Evolutionary conservation across 2,888 invertebrate species (phyloP).

Genomic region (Sarcophaga caerulescens): DNA sequence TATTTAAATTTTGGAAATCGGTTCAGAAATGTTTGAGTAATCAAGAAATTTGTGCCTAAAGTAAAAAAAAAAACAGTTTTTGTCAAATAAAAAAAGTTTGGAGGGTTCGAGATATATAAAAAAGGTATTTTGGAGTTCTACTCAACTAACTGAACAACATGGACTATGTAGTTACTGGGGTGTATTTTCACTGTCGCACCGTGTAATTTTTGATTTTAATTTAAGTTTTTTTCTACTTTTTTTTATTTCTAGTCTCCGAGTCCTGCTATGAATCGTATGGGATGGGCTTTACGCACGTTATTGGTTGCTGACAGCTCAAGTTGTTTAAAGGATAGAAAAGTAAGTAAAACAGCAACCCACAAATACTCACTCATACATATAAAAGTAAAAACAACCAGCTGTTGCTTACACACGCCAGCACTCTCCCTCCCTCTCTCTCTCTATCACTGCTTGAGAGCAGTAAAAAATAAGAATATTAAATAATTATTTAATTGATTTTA

Average conservation of each 20-base stretch:
- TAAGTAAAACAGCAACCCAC: conserved; percentile 68
- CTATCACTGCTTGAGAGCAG: background rate
- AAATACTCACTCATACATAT: background rate
- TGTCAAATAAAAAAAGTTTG: too few species aligned
- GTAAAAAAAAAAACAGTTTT: too few species aligned
- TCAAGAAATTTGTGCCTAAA: too few species aligned
- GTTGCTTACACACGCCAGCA: conserved; percentile 9
- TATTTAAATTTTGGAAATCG: too few species aligned
- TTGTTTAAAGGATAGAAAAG: conserved; percentile 86
- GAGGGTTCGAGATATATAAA: too few species aligned
- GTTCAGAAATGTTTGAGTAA: too few species aligned
- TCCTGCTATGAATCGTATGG: conserved; percentile 85
- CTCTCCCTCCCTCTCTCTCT: background rate
- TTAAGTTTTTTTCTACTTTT: conserved; percentile 3
- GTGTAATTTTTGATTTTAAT: background rate
- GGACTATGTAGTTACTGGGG: too few species aligned
- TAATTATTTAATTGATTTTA: conserved; percentile 57
- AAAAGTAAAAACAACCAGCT: conserved; percentile 15
- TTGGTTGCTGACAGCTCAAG: conserved; percentile 85
- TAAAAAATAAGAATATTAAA: conserved; percentile 34
- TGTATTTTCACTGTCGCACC: too few species aligned
- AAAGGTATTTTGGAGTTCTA: too few species aligned
- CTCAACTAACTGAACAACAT: too few species aligned
- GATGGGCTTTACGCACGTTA: conserved; percentile 86
- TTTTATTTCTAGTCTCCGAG: conserved; percentile 83